Base-by-base conservation (phyloP, 2,888 invertebrate species). In the Mechanitis mazaeus region DNA sequence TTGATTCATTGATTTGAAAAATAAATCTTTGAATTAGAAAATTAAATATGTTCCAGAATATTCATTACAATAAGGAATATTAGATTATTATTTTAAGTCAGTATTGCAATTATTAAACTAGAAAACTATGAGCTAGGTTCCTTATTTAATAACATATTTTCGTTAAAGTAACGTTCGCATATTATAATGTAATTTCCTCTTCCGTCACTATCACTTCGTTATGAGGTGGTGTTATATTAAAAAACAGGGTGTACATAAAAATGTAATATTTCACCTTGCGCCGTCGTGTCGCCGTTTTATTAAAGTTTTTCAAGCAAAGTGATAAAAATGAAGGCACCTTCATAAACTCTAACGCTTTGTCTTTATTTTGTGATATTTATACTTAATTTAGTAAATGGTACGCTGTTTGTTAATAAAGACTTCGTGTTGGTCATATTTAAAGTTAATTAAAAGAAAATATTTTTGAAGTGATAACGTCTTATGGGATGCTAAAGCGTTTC, bases 271-370 rank as follows among this genome's bases (percentile, higher is more conserved):
- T 85, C 77, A 81, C 78, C 76, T 20, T 78, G 76, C 66, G 75
- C 71, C 65, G 72, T 66, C 70, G 66, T 79, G 79, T 79, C 80
- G 73, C 73, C 78, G 76, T 81, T 84, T 87, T 87, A 87, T 85
- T 87, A 87, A 85, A 84, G 82, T 84, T 83, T 76, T 83, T 76
- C 77, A 74, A 74, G 80, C 75, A 78, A 85, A 86, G 83, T 85
- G 84, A 85, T 85, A 87, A 86, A 87, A 87, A 85, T 84, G 78
- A 83, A 78, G 76, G 74, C 71, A 72, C 71, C 77, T 77, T 78
- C 72, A 76, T 82, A 77, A 77, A 73, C 70, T 58, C 66, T 65
- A 69, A 64, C 71, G 76, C 79, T 80, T 80, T 83, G 80, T 83
- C 80, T 81, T 82, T 80, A 78, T 83, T 78, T 79, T 73, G 73